Evolutionary conservation across 2,113 vertebrate species (phyloP).

Genomic region (Cichladusa arquata): DNA sequence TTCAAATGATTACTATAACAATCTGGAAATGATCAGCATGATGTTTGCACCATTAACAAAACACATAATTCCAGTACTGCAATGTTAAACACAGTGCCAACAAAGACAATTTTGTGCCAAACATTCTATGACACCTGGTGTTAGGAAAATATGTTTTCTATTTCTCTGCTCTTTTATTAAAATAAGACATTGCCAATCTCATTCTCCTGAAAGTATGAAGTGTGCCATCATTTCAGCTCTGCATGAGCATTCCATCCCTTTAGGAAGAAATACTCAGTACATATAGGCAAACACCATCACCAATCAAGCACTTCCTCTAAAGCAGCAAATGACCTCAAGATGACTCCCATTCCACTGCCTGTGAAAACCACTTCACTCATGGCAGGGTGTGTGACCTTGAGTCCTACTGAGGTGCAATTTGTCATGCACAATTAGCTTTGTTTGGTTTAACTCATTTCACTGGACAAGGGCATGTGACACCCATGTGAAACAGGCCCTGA

Average conservation of each 20-base stretch:
- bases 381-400: not conserved
- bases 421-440: not conserved
- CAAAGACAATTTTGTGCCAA: not conserved
- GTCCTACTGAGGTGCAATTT: not conserved
- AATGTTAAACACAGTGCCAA: not conserved
- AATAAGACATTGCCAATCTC: not conserved
- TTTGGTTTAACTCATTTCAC: not conserved
- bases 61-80: not conserved
- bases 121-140: not conserved
- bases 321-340: not conserved
- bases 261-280: not conserved
- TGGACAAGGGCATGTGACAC: not conserved
- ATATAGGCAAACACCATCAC: not conserved
- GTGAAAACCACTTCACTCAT: not conserved
- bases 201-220: not conserved
- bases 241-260: not conserved
- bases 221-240: not conserved
- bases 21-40: not conserved
- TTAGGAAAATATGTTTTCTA: conserved; percentile 1
- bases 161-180: not conserved
- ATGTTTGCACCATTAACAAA: not conserved
- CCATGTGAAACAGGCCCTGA: not conserved
- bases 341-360: not conserved
- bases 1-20: conserved; percentile 7
- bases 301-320: not conserved